Conservation (phyloP, 2,113 vertebrate species). For the Dipodomys spectabilis region DNA sequence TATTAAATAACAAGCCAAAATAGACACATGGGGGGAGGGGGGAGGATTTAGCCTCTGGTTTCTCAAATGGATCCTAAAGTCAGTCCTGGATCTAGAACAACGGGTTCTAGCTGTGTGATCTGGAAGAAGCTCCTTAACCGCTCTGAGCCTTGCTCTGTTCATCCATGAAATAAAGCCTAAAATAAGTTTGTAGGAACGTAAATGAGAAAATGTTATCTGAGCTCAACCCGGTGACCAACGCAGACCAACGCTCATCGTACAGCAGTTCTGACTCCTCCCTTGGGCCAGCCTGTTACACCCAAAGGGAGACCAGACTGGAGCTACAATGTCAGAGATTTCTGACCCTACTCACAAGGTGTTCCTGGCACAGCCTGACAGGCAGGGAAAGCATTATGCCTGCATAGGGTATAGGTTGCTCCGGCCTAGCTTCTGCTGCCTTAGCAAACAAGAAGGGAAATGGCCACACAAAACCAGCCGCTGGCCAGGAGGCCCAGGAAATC, state of each 20-base stretch:
- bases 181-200: neutral
- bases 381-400: neutral
- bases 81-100: neutral
- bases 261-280: neutral
- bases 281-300: neutral
- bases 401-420: neutral
- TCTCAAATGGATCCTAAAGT: accelerated
- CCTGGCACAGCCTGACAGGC: neutral
- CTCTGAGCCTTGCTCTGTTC: neutral
- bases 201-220: accelerated
- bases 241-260: accelerated
- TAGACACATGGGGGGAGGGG: neutral
- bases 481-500: neutral
- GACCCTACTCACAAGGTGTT: neutral
- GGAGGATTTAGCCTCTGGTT: accelerated
- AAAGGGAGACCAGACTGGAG: neutral
- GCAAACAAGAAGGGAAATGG: neutral
- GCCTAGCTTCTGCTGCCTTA: neutral
- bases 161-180: neutral
- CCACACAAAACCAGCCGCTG: accelerated
- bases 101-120: neutral
- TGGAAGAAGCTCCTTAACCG: neutral
- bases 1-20: neutral
- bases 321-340: conserved; percentile 21
- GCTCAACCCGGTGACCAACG: neutral